A percentile compares a stretch with the other conserved stretches of the same genome.
Evolutionary conservation across 2,888 invertebrate species (phyloP).

Genomic region (Drosophila dives): DNA sequence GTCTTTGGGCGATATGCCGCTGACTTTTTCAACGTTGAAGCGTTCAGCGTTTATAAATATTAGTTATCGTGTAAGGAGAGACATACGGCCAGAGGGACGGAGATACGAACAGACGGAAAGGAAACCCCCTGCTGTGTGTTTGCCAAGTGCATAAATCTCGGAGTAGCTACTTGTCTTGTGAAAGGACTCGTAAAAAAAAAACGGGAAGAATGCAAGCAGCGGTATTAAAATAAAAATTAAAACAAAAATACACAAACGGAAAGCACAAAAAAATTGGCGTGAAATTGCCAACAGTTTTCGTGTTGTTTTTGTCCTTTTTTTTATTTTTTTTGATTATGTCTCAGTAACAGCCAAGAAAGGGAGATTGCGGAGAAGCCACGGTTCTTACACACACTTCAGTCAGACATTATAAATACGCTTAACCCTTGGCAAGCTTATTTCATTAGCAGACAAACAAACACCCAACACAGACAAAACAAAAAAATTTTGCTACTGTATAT

Average conservation of each 20-base stretch:
- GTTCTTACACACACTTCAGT: slow-evolving; percentile 24
- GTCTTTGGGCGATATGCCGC: slow-evolving; percentile 82
- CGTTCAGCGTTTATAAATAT: slow-evolving; percentile 65
- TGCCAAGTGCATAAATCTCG: slow-evolving; percentile 83
- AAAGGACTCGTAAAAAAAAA: slow-evolving; percentile 21
- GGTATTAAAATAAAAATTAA: slow-evolving; percentile 78
- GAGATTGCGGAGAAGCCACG: slow-evolving; percentile 6
- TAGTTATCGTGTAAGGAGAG: slow-evolving; percentile 73
- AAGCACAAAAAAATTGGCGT: slow-evolving; percentile 82
- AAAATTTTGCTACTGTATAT: slow-evolving; percentile 70
- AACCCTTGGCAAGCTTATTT: slow-evolving; percentile 83
- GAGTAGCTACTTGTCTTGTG: slow-evolving; percentile 60
- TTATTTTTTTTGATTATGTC: slow-evolving; percentile 16
- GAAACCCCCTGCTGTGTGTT: slow-evolving; percentile 71
- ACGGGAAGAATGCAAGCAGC: slow-evolving; percentile 36
- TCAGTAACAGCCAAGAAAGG: slow-evolving; percentile 17
- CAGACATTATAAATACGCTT: slow-evolving; percentile 76
- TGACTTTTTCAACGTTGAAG: slow-evolving; percentile 65
- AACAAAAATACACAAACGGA: slow-evolving; percentile 47
- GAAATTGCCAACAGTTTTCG: slow-evolving; percentile 83
- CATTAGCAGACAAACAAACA: slow-evolving; percentile 75
- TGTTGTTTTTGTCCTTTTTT: slow-evolving; percentile 2
- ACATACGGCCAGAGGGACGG: slow-evolving; percentile 16
- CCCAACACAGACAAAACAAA: slow-evolving; percentile 33
- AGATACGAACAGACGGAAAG: slow-evolving; percentile 46